Evolutionary conservation across 2,113 vertebrate species (phyloP), one percentile per base, ranked within the genome.

Genomic region (Larimichthys polyactis): DNA sequence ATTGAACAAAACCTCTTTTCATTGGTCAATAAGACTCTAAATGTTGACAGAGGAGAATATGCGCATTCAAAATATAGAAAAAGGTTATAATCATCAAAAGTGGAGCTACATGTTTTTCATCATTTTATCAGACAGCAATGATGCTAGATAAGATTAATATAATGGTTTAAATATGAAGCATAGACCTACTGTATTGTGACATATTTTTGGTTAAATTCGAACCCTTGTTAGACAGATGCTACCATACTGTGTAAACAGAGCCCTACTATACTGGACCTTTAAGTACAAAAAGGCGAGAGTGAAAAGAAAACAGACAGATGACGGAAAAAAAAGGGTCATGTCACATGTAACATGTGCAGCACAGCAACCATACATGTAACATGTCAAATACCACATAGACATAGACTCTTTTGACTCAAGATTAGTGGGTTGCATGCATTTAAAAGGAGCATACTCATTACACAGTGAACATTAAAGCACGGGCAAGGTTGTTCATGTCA

Each of bases 381-480:
- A 75, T 75, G 73, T 85, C 75, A 40, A 40, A 40, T 40, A 40
- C 36, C 75, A 75, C 51, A 73, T 43, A 15, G 20, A 10, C 43
- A 27, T 27, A 27, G 16, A 59, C 52, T 36, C 19, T 36, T 62
- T 54, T 68, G 83, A 75, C 14, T 17, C 36, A 83, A 69, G 83
- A 87, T 87, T 65, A 85, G 78, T 81, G 74, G 74, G 44, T 63
- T 52, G 16, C 24, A 46, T 66, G 72, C 51, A 29, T 55, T 57
- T 78, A 19, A 62, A 66, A 68, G 17, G 58, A 48, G 49, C 68
- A 14, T 74, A 46, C 52, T 87, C 29, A 80, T 81, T 82, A 80
- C 71, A 70, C 48, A 52, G 48, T 17, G 43, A 78, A 75, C 72
- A 65, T 57, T 22, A 60, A 81, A 75, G 73, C 32, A 17, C 24